phyloP scores from a whole-genome alignment of 2,797 vertebrate genomes.

The Ataeniobius toweri region DNA sequence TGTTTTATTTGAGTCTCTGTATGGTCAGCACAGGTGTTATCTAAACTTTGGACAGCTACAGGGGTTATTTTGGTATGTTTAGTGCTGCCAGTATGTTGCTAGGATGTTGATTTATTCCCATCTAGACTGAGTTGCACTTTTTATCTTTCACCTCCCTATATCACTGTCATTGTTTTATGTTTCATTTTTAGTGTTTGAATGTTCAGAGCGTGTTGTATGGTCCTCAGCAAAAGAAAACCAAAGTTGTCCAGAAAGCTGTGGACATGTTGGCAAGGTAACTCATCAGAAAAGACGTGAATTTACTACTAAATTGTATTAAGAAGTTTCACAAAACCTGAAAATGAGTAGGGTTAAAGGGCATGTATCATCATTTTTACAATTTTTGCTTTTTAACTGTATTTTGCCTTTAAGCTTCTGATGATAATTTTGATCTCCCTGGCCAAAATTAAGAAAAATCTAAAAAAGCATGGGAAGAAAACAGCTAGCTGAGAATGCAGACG shows the following conservation, averaged over 20 bases:
- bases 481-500: neutral
- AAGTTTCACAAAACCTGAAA: neutral
- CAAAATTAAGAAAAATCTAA: neutral
- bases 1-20: conserved; percentile 35
- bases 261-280: conserved; percentile 79
- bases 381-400: neutral
- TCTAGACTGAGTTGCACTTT: conserved; percentile 33
- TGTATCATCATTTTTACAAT: neutral
- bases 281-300: neutral
- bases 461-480: neutral
- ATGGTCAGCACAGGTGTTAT: conserved; percentile 61
- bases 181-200: conserved; percentile 74
- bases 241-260: conserved; percentile 74
- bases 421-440: neutral
- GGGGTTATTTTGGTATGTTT: conserved; percentile 77
- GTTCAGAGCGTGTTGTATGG: conserved; percentile 77
- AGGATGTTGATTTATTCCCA: conserved; percentile 58
- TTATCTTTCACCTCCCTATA: conserved; percentile 48
- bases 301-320: neutral
- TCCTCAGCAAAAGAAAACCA: conserved; percentile 76
- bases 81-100: conserved; percentile 63
- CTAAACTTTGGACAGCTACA: conserved; percentile 49
- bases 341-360: neutral
- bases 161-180: conserved; percentile 25
- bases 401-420: neutral